Conservation (phyloP, 1,140 invertebrate genomes). For the Diachasmimorpha longicaudata region DNA sequence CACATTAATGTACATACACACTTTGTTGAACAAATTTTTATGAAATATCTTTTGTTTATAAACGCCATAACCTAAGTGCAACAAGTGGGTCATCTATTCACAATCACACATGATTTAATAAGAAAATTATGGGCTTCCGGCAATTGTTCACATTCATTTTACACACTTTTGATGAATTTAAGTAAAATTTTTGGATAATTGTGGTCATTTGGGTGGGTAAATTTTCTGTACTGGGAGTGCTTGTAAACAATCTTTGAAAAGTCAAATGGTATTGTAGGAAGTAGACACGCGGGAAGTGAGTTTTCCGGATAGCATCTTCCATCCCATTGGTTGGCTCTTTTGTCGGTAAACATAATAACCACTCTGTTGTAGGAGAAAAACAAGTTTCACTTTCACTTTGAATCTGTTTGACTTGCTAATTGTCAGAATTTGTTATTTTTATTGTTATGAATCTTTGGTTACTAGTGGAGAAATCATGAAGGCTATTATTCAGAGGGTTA, state of each 20-base stretch:
- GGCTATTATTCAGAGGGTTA: conserved; percentile 78
- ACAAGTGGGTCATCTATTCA: conserved; percentile 51
- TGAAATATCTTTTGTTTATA: conserved; percentile 58
- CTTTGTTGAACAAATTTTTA: conserved; percentile 31
- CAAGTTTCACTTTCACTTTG: background rate
- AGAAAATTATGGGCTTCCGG: background rate
- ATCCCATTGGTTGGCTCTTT: conserved; percentile 35
- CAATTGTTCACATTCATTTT: background rate
- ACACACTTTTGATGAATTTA: background rate
- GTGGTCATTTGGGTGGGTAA: background rate
- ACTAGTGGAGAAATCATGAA: conserved; percentile 63
- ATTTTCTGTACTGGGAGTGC: background rate
- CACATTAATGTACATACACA: conserved; percentile 12
- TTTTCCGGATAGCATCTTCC: conserved; percentile 18
- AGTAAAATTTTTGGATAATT: background rate
- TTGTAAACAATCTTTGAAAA: conserved; percentile 56
- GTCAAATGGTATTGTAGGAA: conserved; percentile 45
- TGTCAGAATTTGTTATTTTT: background rate
- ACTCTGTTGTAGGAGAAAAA: background rate
- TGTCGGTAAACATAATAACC: conserved; percentile 1
- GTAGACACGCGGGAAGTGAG: conserved; percentile 40
- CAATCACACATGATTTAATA: background rate
- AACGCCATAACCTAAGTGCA: conserved; percentile 57
- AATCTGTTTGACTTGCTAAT: background rate
- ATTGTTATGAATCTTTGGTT: background rate